Percentiles rank a stretch among this genome's conserved stretches.
phyloP scores from a whole-genome alignment of 1,140 invertebrate species.

The Ptiloglossa arizonensis region DNA sequence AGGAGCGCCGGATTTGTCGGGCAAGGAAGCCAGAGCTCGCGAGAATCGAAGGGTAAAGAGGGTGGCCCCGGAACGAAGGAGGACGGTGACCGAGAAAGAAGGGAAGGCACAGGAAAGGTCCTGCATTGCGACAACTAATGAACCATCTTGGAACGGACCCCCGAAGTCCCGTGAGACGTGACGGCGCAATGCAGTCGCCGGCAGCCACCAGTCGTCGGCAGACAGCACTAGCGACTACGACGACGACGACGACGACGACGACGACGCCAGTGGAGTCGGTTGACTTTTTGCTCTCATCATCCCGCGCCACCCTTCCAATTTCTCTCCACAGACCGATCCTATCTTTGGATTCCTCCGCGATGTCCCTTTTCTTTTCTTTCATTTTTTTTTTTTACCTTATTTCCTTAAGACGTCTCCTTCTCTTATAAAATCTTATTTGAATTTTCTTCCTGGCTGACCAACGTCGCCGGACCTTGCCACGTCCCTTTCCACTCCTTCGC shows the following conservation, averaged over 20 bases:
- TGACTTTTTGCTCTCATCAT: constrained; percentile 74
- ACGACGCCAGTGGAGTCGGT: constrained; percentile 24
- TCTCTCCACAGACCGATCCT: constrained; percentile 54
- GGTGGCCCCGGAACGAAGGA: neutral
- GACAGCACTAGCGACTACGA: constrained; percentile 14
- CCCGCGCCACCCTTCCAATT: constrained; percentile 61
- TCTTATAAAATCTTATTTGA: constrained; percentile 65
- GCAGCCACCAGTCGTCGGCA: constrained; percentile 17
- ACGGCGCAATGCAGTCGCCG: constrained; percentile 80
- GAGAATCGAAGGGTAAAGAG: constrained; percentile 23
- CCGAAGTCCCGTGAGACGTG: constrained; percentile 79
- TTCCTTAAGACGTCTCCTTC: constrained; percentile 56
- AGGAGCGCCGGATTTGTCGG: constrained; percentile 25
- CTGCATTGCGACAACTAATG: constrained; percentile 82
- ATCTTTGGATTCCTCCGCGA: constrained; percentile 45
- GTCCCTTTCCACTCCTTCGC: neutral
- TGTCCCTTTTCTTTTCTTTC: constrained; percentile 5
- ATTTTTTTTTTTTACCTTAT: constrained; percentile 43
- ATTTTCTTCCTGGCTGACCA: constrained; percentile 63
- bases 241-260: constrained; percentile 9
- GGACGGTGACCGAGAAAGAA: constrained; percentile 32
- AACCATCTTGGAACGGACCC: constrained; percentile 79
- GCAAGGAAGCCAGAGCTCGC: constrained; percentile 1
- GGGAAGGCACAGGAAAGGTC: constrained; percentile 64
- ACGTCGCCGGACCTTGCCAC: neutral